Percentiles rank a stretch among this genome's conserved stretches.
These are phyloP conservation scores for Drosophila albomicans DNA, from an alignment of 1,140 invertebrate genomes.

Conservation along the genomic window DNA sequence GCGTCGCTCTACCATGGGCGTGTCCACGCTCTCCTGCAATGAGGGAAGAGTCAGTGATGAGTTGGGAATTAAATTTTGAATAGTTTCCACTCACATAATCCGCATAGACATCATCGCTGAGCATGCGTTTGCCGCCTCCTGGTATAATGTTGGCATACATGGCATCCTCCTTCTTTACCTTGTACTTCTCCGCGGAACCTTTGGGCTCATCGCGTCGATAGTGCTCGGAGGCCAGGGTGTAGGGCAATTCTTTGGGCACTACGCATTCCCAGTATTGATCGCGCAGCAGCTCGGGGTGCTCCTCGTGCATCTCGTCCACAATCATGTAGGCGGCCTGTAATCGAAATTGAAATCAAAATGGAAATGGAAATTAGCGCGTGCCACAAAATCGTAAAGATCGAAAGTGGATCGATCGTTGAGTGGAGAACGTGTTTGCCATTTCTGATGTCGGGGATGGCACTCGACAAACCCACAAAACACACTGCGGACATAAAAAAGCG, in stretches of 20 bases:
- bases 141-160: constrained; percentile 90
- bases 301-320: constrained; percentile 96
- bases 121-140: constrained; percentile 86
- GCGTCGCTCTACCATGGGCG: constrained; percentile 92
- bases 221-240: constrained; percentile 93
- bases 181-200: constrained; percentile 93
- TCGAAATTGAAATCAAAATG: constrained; percentile 9
- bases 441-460: constrained; percentile 40
- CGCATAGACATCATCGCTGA: constrained; percentile 93
- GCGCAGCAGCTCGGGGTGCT: constrained; percentile 93
- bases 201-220: constrained; percentile 92
- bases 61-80: not conserved
- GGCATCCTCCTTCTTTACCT: constrained; percentile 92
- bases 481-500: too few relatives aligned
- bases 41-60: not conserved
- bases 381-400: constrained; percentile 32
- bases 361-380: constrained; percentile 43
- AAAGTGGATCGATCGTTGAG: constrained; percentile 49
- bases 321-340: constrained; percentile 94
- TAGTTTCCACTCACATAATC: constrained; percentile 89
- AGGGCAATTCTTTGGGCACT: constrained; percentile 94
- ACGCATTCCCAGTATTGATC: constrained; percentile 97
- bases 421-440: constrained; percentile 64
- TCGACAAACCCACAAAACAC: constrained; percentile 10
- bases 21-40: constrained; percentile 93